A percentile compares a stretch with the other conserved stretches of the same genome.
These are phyloP conservation scores for Epinephelus malabaricus DNA, from an alignment of 2,797 vertebrate species.

Conservation along the genomic window DNA sequence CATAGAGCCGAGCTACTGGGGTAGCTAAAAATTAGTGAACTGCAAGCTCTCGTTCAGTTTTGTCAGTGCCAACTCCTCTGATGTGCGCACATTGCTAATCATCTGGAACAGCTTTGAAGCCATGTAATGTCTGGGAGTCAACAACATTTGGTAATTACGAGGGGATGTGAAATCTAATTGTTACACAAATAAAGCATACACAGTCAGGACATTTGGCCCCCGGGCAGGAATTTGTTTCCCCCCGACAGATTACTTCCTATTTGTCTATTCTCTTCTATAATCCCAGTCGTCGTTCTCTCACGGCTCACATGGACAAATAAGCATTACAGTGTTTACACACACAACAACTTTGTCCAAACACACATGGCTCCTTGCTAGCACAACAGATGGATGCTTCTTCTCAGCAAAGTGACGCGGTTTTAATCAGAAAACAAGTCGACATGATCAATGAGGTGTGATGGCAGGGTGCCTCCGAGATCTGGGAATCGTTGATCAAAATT, in stretches of 20 bases:
- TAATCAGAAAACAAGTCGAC: conserved; percentile 57
- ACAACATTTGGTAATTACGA: conserved; percentile 68
- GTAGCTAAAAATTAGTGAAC: not conserved
- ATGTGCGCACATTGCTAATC: conserved; percentile 36
- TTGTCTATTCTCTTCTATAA: conserved; percentile 58
- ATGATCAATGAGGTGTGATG: conserved; percentile 45
- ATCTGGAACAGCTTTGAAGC: conserved; percentile 52
- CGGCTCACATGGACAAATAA: conserved; percentile 52
- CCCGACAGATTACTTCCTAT: conserved; percentile 56
- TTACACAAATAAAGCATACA: conserved; percentile 55
- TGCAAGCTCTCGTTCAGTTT: conserved; percentile 4
- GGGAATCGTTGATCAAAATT: conserved; percentile 41
- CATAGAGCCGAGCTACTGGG: not conserved
- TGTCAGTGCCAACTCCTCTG: not conserved
- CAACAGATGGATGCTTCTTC: conserved; percentile 61
- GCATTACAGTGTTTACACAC: conserved; percentile 54
- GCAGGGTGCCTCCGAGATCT: conserved; percentile 31
- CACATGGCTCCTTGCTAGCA: conserved; percentile 40
- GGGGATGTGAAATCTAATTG: conserved; percentile 60
- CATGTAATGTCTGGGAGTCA: conserved; percentile 48
- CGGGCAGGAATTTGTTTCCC: conserved; percentile 39
- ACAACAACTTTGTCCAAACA: conserved; percentile 49
- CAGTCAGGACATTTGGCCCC: conserved; percentile 53
- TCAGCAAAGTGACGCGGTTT: conserved; percentile 36
- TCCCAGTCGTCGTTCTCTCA: conserved; percentile 25